phyloP scores from a whole-genome alignment of 2,113 vertebrate genomes.

The Neolamprologus caudopunctatus region DNA sequence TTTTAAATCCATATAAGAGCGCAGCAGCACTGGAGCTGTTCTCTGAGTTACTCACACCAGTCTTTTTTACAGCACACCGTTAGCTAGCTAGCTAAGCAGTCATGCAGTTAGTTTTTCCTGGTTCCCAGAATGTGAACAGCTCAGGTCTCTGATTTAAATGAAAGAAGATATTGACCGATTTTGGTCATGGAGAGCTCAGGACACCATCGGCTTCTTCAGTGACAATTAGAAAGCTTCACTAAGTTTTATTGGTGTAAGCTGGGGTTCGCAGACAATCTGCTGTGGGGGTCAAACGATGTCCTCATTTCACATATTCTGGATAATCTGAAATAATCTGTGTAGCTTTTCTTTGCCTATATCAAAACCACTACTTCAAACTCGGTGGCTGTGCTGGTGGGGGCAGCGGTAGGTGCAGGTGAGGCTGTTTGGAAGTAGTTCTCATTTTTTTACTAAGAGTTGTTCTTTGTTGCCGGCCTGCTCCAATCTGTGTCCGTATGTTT shows the following conservation, averaged over 20 bases:
- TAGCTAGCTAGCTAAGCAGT: background rate
- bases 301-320: background rate
- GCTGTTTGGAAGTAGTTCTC: background rate
- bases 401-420: background rate
- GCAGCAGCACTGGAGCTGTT: background rate
- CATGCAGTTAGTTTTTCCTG: background rate
- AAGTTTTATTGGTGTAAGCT: background rate
- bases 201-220: background rate
- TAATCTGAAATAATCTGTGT: background rate
- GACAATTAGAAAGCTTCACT: background rate
- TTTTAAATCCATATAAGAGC: background rate
- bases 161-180: background rate
- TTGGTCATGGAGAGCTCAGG: rapidly evolving
- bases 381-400: background rate
- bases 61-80: background rate
- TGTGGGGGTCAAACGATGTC: background rate
- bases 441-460: background rate
- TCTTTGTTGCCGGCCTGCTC: background rate
- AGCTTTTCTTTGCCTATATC: background rate
- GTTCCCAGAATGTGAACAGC: background rate
- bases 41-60: background rate
- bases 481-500: background rate
- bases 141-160: background rate
- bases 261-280: background rate
- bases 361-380: background rate